These are phyloP conservation scores for Oncorhynchus clarkii DNA, from an alignment of 2,113 vertebrate species.

Conservation along the genomic window DNA sequence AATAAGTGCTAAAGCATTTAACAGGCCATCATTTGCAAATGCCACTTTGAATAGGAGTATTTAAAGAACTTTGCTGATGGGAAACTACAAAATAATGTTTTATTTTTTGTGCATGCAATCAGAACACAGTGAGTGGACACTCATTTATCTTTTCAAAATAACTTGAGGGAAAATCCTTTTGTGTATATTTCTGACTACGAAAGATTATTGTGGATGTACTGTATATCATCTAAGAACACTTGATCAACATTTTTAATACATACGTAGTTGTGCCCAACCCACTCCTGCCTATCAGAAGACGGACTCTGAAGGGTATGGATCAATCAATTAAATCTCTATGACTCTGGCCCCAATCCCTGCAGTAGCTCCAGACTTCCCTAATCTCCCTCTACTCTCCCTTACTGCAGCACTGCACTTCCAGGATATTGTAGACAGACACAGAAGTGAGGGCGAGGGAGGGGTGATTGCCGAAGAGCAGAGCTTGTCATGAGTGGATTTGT, in stretches of 20 bases:
- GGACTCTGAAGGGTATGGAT: slow-evolving; percentile 30
- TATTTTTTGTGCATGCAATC: neutral
- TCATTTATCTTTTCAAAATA: neutral
- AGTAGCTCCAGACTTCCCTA: slow-evolving; percentile 47
- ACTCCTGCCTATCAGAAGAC: slow-evolving; percentile 44
- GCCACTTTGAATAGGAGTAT: slow-evolving; percentile 68
- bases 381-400: slow-evolving; percentile 52
- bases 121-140: neutral
- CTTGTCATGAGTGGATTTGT: slow-evolving; percentile 66
- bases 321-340: slow-evolving; percentile 60
- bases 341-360: slow-evolving; percentile 35
- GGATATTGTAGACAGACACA: slow-evolving; percentile 31
- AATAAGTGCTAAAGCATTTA: slow-evolving; percentile 80
- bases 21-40: slow-evolving; percentile 70
- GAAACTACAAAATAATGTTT: slow-evolving; percentile 41
- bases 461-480: slow-evolving; percentile 49
- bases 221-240: neutral
- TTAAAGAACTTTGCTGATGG: slow-evolving; percentile 53
- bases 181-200: too few relatives aligned
- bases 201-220: neutral
- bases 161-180: neutral
- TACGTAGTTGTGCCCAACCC: neutral
- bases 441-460: slow-evolving; percentile 1
- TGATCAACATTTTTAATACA: neutral
- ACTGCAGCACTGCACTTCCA: slow-evolving; percentile 37